Base-by-base conservation (phyloP, 2,888 invertebrate genomes). In the Phalera bucephala region DNA sequence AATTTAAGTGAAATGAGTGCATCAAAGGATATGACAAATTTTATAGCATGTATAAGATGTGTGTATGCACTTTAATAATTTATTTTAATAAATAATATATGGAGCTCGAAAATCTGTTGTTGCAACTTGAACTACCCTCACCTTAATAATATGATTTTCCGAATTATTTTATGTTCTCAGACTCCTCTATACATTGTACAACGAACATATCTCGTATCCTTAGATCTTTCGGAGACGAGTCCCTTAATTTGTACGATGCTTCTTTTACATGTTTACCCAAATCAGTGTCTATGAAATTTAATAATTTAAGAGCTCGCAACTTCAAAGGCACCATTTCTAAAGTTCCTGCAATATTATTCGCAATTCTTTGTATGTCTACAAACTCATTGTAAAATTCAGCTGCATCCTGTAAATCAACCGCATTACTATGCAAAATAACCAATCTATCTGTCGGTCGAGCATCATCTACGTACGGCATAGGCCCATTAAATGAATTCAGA, bases 401-500 rank as follows among this genome's bases (percentile, higher is more conserved):
- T 0, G 93, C 91, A 75, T 98, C 97, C 19, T 64, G 63, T 1
- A 80, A 61, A 52, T 80, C 79, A 1, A 67, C 42, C 5, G 76
- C 66, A 23, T 56, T 64, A n/a, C 62, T 65, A 22, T 80, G 66
- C 1, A 59, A 52, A 17, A 78, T 32, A 5, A 45, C 19, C 0
- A 71, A 20, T 33, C 52, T 53, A 6, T 67, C 56, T 5, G 62
- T 64, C 0, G 80, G 78, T 3, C 47, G 49, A 22, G 44, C 64
- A 10, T 68, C 64, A 5, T 92, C 87, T 1, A 92, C 90, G 55
- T 92, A 92, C 13, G 92, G 92, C 43, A 92, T 90, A 0, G 98
- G 97, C 0, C 98, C 98, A 51, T 91, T 91, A 78, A 97, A 99
- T 36, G 97, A 96, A 86, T 99, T 99, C 0, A 98, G 98, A 82